Percentiles rank a stretch among this genome's conserved stretches.
These are phyloP conservation scores for Epizoanthus rinbou DNA, from an alignment of 92 coral and sea anemone genomes.

Conservation along the genomic window DNA sequence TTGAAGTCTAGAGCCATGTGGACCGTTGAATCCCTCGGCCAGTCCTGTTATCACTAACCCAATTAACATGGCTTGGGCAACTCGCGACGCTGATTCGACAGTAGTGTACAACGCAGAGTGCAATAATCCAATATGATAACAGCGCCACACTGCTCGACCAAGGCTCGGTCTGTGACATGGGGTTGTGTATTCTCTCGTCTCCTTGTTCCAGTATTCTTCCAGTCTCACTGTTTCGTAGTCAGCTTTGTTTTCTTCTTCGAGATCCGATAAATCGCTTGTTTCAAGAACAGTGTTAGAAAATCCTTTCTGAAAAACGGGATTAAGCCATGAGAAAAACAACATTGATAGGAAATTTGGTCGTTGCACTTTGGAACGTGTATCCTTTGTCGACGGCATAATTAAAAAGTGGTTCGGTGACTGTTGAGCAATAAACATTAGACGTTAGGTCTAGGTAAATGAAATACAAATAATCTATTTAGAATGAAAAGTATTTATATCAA, in stretches of 20 bases:
- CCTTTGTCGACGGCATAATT: neutral
- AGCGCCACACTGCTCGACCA: constrained; percentile 39
- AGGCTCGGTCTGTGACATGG: constrained; percentile 9
- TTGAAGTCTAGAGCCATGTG: neutral
- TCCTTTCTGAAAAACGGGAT: constrained; percentile 39
- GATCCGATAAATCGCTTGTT: neutral
- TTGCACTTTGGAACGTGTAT: neutral
- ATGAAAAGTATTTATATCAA: too few relatives aligned
- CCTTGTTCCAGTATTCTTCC: constrained; percentile 6
- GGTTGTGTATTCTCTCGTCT: neutral
- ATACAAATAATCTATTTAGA: too few relatives aligned
- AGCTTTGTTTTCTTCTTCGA: constrained; percentile 35
- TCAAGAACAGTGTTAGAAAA: constrained; percentile 10
- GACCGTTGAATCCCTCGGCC: constrained; percentile 21
- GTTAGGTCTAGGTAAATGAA: neutral
- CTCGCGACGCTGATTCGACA: constrained; percentile 10
- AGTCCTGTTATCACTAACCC: constrained; percentile 28
- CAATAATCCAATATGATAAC: neutral
- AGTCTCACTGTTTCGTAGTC: constrained; percentile 27
- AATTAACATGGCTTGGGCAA: constrained; percentile 34
- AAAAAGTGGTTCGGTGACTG: neutral
- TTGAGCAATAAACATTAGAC: neutral
- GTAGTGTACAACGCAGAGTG: constrained; percentile 30
- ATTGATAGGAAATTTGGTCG: constrained; percentile 11
- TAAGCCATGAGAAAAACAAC: constrained; percentile 32